Conservation (phyloP, 1,140 invertebrate species). For the Monomorium pharaonis region DNA sequence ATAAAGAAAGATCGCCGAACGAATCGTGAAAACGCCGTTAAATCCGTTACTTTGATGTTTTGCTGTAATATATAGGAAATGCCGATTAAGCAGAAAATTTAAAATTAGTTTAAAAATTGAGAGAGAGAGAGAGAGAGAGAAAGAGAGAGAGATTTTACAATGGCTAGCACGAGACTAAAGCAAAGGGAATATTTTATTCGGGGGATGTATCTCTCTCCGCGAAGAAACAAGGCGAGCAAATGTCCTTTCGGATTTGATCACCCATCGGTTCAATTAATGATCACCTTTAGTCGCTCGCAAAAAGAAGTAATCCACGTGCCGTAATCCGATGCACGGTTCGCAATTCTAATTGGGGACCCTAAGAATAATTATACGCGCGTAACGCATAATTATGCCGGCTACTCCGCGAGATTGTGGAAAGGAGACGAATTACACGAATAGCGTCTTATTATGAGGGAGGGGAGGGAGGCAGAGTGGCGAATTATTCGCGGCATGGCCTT, state of each 20-base stretch:
- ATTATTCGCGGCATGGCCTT: constrained; percentile 51
- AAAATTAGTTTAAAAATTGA: neutral
- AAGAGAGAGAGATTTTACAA: neutral
- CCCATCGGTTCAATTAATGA: neutral
- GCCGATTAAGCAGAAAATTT: neutral
- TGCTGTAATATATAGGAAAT: neutral
- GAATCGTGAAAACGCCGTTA: neutral
- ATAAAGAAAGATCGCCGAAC: neutral
- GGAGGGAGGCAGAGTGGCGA: neutral
- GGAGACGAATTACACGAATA: neutral
- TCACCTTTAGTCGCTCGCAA: neutral
- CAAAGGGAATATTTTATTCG: constrained; percentile 79
- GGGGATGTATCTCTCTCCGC: constrained; percentile 22
- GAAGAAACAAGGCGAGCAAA: constrained; percentile 14
- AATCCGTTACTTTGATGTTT: neutral
- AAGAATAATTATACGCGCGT: neutral
- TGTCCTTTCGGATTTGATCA: constrained; percentile 1
- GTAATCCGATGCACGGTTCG: neutral
- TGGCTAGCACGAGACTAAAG: constrained; percentile 36
- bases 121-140: neutral
- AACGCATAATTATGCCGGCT: neutral
- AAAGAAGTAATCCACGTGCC: neutral
- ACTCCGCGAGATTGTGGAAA: neutral
- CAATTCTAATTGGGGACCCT: neutral
- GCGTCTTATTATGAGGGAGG: neutral